Base-by-base conservation (phyloP, 2,888 invertebrate species). In the Oscheius sp. region DNA sequence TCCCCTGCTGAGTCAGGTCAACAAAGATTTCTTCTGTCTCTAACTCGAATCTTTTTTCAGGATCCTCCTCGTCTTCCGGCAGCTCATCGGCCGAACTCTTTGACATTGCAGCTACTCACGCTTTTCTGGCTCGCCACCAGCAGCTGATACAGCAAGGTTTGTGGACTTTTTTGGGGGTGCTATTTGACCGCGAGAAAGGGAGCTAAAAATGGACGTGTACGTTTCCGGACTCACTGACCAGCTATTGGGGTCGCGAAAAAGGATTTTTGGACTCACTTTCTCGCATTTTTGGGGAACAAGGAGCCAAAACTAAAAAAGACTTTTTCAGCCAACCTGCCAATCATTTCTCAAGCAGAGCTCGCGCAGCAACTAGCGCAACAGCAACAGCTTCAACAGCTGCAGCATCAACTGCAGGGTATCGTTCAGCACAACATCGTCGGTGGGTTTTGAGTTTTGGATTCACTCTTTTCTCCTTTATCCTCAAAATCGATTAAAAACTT, bases 1-100 rank as follows among this genome's bases (percentile, higher is more conserved):
- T 55, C 58, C 39, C 8, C 37, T 34, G 31, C 17, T 20, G n/a
- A n/a, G n/a, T n/a, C 25, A n/a, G n/a, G n/a, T n/a, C n/a, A n/a
- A n/a, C n/a, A n/a, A n/a, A n/a, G n/a, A n/a, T n/a, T n/a, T n/a
- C n/a, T n/a, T n/a, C n/a, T n/a, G n/a, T n/a, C n/a, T n/a, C n/a
- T n/a, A n/a, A n/a, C n/a, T n/a, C n/a, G n/a, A 20, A 5, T 15
- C 4, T 37, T 23, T 20, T 53, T 69, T 12, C 63, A 69, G 69
- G 69, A 8, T 48, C 48, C 34, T 70, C 70, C 45, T 70, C 70
- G 2, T 70, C 70, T 46, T 66, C 66, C 29, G 66, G 70, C 34
- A 68, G 68, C 33, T 70, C 70, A 20, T 70, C 70, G 20, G 55
- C 66, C 31, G 70, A 70, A n/a, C 48, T 70, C 20, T 58, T 66